Evolutionary conservation across 2,113 vertebrate species (phyloP).

Genomic region (Struthio camelus): DNA sequence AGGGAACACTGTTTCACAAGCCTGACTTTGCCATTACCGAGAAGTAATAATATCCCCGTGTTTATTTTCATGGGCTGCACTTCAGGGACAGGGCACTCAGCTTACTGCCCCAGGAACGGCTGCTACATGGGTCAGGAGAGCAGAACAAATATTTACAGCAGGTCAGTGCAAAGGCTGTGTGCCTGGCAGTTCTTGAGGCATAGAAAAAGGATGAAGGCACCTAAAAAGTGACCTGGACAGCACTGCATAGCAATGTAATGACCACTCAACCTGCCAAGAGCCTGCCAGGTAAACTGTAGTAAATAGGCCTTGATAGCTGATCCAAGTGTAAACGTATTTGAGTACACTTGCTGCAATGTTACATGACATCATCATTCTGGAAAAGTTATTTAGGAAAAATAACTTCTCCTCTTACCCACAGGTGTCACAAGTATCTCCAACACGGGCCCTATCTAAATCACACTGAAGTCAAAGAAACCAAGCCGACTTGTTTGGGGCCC

Average conservation of each 20-base stretch:
- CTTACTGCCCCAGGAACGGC: background rate
- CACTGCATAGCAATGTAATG: background rate
- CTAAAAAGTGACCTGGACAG: background rate
- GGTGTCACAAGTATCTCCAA: background rate
- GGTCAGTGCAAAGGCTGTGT: background rate
- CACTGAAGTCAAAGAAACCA: background rate
- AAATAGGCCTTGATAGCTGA: background rate
- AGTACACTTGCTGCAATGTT: background rate
- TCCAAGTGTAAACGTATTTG: background rate
- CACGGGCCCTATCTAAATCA: background rate
- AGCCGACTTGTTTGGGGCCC: background rate
- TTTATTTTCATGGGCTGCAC: slow-evolving; percentile 63
- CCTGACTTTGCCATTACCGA: slow-evolving; percentile 15
- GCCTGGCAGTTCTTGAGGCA: background rate
- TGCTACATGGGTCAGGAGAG: slow-evolving; percentile 22
- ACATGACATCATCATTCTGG: background rate
- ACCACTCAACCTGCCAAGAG: background rate
- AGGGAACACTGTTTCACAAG: slow-evolving; percentile 31
- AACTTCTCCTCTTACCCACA: slow-evolving; percentile 46
- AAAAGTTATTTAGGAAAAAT: slow-evolving; percentile 9
- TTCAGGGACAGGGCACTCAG: slow-evolving; percentile 16
- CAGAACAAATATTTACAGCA: slow-evolving; percentile 10
- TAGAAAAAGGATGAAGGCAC: background rate
- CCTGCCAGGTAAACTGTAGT: background rate
- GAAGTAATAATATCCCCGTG: slow-evolving; percentile 51